Base-by-base conservation (phyloP, 2,797 vertebrate genomes). In the Acipenser ruthenus region DNA sequence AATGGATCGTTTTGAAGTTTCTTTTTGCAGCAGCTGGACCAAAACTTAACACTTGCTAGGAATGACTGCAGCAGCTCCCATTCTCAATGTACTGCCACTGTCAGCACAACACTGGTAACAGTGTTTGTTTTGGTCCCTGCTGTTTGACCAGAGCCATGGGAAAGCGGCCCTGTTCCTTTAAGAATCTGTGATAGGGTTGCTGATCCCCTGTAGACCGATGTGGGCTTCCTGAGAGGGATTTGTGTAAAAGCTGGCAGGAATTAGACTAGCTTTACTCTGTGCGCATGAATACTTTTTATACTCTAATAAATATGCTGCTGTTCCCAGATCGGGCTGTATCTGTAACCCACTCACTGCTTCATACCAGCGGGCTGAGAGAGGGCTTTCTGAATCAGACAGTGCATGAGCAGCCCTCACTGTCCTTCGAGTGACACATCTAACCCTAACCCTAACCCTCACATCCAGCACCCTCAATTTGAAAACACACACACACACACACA, bases 241-340 rank as follows among this genome's bases (percentile, higher is more conserved):
- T 80, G 77, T 78, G 75, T 73, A 49, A 70, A 62, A 79, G 70
- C 75, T 75, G 68, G 67, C 74, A 78, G 75, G 80, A 82, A 80
- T 82, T 79, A 76, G 76, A 72, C 76, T 74, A 71, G 76, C 79
- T 79, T 79, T 76, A 52, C 47, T 69, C 71, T 80, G 66, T 12
- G 63, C 60, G 69, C 83, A 80, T 82, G 77, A 80, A 82, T 72
- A 75, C 78, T 74, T 73, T 77, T 80, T 77, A 80, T 80, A 80
- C 78, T 79, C 78, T 75, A 81, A 77, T 74, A 84, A 77, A 81
- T 76, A 77, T 73, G 65, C 66, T 50, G 10, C 71, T 68, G 64
- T 64, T 70, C 69, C 66, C 61, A 58, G 62, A 67, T 60, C 13
- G 47, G 63, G 52, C 58, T 49, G 23, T 7, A 59, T 48, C 55